phyloP scores from a whole-genome alignment of 2,797 vertebrate genomes.

The Sebastes ruberrimus region DNA sequence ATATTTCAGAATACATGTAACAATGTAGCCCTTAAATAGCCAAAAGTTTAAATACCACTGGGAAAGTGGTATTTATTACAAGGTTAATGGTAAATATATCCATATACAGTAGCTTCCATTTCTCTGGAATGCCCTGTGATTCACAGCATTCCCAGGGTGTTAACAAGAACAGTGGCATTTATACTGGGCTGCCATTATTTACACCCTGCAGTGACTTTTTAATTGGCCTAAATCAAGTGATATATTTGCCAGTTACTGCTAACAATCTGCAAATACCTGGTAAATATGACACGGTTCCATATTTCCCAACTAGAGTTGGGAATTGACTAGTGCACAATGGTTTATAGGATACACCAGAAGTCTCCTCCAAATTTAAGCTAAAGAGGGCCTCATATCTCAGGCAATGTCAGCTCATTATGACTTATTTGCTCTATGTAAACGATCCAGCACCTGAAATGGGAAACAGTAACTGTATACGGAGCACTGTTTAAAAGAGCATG shows the following conservation, averaged over 20 bases:
- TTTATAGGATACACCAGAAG: neutral
- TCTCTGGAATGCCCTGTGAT: neutral
- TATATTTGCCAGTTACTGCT: neutral
- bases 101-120: neutral
- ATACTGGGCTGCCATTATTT: neutral
- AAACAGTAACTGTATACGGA: neutral
- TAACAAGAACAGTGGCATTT: neutral
- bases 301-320: neutral
- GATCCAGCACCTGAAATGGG: neutral
- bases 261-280: neutral
- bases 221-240: slow-evolving; percentile 1
- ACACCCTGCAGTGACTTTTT: neutral
- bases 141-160: neutral
- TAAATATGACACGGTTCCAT: neutral
- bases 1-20: neutral
- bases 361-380: neutral
- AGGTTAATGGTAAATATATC: neutral
- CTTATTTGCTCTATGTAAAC: slow-evolving; percentile 4
- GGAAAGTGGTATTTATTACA: neutral
- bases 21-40: neutral
- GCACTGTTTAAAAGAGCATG: slow-evolving; percentile 1
- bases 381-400: neutral
- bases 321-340: neutral
- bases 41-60: neutral
- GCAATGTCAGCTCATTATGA: neutral